phyloP scores from a whole-genome alignment of 2,113 vertebrate species.

The Ovis aries region DNA sequence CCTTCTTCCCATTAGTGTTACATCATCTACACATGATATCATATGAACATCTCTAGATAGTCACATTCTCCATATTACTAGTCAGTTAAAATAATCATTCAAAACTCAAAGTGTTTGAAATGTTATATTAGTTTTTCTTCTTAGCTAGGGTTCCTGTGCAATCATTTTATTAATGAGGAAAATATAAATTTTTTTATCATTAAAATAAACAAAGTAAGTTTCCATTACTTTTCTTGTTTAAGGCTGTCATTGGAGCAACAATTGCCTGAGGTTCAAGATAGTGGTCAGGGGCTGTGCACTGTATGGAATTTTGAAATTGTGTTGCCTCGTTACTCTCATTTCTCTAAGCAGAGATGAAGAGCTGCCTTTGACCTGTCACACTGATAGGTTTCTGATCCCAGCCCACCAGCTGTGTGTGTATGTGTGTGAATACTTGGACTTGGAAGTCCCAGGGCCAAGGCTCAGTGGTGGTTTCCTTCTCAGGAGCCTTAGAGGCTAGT shows the following conservation, averaged over 20 bases:
- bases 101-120: neutral
- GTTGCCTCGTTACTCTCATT: neutral
- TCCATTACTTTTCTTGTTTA: conserved; percentile 22
- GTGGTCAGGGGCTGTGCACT: conserved; percentile 19
- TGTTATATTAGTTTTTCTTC: neutral
- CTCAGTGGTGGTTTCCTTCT: neutral
- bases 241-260: neutral
- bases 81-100: conserved; percentile 16
- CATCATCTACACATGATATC: neutral
- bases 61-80: neutral
- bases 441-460: conserved; percentile 35
- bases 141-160: conserved; percentile 54
- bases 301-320: neutral
- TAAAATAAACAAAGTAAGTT: neutral
- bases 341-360: conserved; percentile 36
- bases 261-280: neutral
- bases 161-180: conserved; percentile 1
- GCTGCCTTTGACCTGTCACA: conserved; percentile 31
- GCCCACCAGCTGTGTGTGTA: neutral
- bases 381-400: neutral
- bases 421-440: neutral
- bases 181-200: neutral
- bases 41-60: neutral
- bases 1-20: neutral
- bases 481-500: conserved; percentile 21